phyloP scores from a whole-genome alignment of 2,888 invertebrate species.

The Plebejus melissa region DNA sequence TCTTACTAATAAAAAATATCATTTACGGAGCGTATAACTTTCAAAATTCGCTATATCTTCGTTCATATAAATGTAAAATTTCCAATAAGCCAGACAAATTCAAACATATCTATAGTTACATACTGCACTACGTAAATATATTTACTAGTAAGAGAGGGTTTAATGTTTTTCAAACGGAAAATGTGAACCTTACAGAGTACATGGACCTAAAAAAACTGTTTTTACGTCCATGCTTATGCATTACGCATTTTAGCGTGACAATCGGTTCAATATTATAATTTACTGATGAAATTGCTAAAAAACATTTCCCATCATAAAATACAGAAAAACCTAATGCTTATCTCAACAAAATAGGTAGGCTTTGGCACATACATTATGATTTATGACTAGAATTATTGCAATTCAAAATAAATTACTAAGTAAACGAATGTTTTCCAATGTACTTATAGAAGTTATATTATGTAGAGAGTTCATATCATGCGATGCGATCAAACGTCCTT shows the following conservation, averaged over 20 bases:
- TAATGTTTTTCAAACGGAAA: not conserved
- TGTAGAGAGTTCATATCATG: not conserved
- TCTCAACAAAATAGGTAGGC: not conserved
- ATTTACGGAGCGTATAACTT: not conserved
- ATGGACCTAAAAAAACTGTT: too few relatives aligned
- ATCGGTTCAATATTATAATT: not conserved
- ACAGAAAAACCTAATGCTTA: constrained; percentile 7
- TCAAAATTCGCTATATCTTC: not conserved
- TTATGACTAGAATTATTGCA: constrained; percentile 3
- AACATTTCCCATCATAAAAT: not conserved
- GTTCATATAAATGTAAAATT: not conserved
- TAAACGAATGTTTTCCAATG: not conserved
- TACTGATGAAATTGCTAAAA: not conserved
- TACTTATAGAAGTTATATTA: not conserved
- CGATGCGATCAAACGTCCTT: not conserved
- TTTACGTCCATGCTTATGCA: not conserved
- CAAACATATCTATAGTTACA: too few relatives aligned
- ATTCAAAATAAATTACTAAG: not conserved
- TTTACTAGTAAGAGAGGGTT: not conserved
- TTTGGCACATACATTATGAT: constrained; percentile 13
- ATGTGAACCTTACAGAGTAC: not conserved
- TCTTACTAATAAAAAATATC: not conserved
- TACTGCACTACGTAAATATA: not conserved
- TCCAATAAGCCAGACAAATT: not conserved
- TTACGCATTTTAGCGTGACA: constrained; percentile 2